Conservation (phyloP, 2,113 vertebrate genomes). For the Malurus melanocephalus region DNA sequence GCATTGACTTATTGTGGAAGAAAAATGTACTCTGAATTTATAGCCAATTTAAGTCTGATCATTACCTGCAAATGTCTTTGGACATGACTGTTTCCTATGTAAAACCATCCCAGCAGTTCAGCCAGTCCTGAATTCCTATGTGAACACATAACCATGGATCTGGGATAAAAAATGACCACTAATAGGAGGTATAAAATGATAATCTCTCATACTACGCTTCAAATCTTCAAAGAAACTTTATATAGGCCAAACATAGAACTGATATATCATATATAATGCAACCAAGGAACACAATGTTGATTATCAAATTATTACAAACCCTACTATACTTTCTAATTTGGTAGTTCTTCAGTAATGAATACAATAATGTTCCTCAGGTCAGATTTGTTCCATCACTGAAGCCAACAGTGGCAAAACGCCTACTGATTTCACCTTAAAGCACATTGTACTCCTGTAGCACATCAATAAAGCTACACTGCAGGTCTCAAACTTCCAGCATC, state of each 20-base stretch:
- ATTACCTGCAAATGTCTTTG: neutral
- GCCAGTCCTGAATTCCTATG: neutral
- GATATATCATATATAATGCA: neutral
- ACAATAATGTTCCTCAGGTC: neutral
- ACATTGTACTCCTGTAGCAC: neutral
- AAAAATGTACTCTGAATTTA: conserved; percentile 1
- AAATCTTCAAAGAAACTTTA: neutral
- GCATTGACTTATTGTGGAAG: neutral
- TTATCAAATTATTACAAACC: neutral
- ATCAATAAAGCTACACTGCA: neutral
- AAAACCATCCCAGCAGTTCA: neutral
- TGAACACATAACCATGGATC: fast-evolving
- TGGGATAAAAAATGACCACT: neutral
- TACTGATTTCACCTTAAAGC: neutral
- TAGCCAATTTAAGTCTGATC: neutral
- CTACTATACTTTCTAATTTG: neutral
- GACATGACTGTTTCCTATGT: neutral
- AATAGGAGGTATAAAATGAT: neutral
- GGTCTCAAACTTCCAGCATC: neutral
- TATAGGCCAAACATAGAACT: neutral
- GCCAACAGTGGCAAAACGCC: neutral
- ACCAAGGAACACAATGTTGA: neutral
- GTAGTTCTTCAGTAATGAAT: neutral
- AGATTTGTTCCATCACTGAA: neutral
- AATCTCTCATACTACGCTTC: neutral